These are phyloP conservation scores for Periplaneta americana DNA, from an alignment of 1,140 invertebrate species.

Conservation along the genomic window DNA sequence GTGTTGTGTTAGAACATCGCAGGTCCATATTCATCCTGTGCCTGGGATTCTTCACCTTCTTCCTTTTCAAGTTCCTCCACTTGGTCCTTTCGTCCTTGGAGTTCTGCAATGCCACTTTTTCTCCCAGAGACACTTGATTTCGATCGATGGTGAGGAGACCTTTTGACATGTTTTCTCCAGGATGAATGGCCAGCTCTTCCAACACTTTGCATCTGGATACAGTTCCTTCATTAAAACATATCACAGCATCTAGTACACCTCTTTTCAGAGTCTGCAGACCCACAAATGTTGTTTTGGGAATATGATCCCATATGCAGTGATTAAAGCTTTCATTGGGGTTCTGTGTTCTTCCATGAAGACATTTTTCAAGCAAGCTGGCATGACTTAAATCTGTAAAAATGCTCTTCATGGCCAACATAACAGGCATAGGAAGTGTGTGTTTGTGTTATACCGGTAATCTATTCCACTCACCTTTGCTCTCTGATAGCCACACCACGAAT, in stretches of 20 bases:
- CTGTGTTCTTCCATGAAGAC: no score
- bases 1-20: no score
- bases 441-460: background rate
- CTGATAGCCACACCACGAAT: slow-evolving; percentile 25
- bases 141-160: background rate
- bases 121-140: background rate
- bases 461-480: slow-evolving; percentile 4
- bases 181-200: no score
- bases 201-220: no score
- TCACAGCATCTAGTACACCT: no score
- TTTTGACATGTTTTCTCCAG: no score
- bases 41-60: background rate
- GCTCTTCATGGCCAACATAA: slow-evolving; percentile 21
- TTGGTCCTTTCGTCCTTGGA: background rate
- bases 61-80: background rate
- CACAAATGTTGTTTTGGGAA: no score
- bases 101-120: background rate
- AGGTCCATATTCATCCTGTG: no score
- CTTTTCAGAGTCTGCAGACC: no score
- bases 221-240: no score
- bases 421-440: slow-evolving; percentile 11
- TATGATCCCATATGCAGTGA: no score
- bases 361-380: slow-evolving; percentile 13
- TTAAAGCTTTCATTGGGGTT: no score
- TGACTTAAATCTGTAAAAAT: slow-evolving; percentile 13